Percentiles rank a stretch among this genome's conserved stretches.
These are phyloP conservation scores for Microctenopoma lineatum DNA, from an alignment of 2,797 vertebrate genomes.

Conservation along the genomic window DNA sequence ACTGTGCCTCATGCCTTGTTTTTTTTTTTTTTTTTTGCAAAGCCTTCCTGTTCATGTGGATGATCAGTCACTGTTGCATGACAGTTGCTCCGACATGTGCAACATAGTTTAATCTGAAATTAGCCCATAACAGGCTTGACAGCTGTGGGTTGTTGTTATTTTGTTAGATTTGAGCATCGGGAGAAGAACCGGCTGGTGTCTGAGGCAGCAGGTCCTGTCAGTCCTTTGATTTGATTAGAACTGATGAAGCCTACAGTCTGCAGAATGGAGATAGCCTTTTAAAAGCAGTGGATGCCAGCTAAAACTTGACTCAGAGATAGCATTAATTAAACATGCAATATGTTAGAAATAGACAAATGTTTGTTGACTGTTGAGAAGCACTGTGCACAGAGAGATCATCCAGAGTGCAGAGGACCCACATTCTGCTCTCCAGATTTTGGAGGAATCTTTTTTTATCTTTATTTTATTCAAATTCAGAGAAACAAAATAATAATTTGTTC, in stretches of 20 bases:
- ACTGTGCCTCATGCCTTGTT: constrained; percentile 34
- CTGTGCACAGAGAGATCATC: not conserved
- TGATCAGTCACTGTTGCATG: constrained; percentile 59
- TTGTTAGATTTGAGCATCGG: constrained; percentile 29
- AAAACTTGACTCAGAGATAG: constrained; percentile 22
- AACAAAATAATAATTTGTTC: not conserved
- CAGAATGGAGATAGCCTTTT: constrained; percentile 37
- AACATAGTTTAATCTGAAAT: constrained; percentile 69
- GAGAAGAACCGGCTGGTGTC: constrained; percentile 19
- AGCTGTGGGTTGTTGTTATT: constrained; percentile 48
- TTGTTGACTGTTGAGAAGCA: constrained; percentile 5
- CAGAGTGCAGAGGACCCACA: not conserved
- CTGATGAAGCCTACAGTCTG: constrained; percentile 58
- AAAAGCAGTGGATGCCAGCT: constrained; percentile 35
- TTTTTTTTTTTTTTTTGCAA: constrained; percentile 24
- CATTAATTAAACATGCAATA: constrained; percentile 21
- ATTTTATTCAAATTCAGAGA: not conserved
- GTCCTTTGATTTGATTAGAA: constrained; percentile 57
- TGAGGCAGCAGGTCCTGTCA: constrained; percentile 48
- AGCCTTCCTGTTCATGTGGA: constrained; percentile 51
- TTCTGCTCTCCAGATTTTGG: too few relatives aligned
- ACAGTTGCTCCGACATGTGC: constrained; percentile 68
- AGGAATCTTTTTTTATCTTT: too few relatives aligned
- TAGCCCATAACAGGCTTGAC: constrained; percentile 49
- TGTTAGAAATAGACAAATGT: not conserved